These are phyloP conservation scores for Seira sanloemensis DNA, from an alignment of 2,888 invertebrate species.

Conservation along the genomic window DNA sequence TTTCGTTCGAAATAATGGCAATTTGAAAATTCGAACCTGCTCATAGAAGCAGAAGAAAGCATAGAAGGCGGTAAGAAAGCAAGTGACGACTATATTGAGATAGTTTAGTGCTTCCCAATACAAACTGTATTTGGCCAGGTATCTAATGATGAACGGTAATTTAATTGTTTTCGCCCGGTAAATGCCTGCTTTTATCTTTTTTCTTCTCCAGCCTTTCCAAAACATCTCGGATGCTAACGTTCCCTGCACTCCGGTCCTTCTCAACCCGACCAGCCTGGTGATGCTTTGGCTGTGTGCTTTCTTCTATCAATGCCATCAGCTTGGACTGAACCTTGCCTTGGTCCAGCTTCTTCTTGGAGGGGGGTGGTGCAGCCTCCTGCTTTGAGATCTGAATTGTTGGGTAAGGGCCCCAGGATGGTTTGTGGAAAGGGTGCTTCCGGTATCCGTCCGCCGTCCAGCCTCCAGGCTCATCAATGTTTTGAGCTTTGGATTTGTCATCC, in stretches of 20 bases:
- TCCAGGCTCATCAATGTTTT: not conserved
- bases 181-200: not conserved
- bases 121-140: conserved; percentile 33
- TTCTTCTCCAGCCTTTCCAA: not conserved
- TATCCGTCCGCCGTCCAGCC: not conserved
- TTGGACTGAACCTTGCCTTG: not conserved
- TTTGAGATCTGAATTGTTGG: conserved; percentile 26
- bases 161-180: conserved; percentile 20
- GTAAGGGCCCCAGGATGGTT: conserved; percentile 32
- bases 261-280: not conserved
- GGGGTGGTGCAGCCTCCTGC: not conserved
- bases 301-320: not conserved
- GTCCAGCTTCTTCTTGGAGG: not conserved
- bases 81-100: conserved; percentile 28
- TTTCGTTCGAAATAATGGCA: not conserved
- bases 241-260: conserved; percentile 11
- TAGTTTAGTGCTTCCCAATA: conserved; percentile 54
- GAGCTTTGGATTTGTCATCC: not conserved
- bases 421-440: conserved; percentile 41
- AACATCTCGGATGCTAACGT: conserved; percentile 26
- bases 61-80: conserved; percentile 40
- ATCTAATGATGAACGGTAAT: conserved; percentile 31
- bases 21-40: not conserved
- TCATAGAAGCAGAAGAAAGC: conserved; percentile 61
- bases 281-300: not conserved